These are phyloP conservation scores for Trissonchulus latispiculum DNA, from an alignment of 2,888 invertebrate species.

Conservation along the genomic window DNA sequence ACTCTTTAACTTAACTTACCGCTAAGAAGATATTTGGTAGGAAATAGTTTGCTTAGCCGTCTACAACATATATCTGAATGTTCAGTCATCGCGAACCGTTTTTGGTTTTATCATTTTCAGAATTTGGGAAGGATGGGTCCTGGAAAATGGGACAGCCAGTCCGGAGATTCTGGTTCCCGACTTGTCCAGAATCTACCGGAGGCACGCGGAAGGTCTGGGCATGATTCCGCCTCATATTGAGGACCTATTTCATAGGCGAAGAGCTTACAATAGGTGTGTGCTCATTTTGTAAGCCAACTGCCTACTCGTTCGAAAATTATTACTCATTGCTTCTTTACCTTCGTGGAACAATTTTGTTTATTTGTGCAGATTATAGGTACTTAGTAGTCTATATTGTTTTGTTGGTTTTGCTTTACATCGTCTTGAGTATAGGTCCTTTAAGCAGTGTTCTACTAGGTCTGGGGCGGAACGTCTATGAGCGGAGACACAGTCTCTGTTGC, in stretches of 20 bases:
- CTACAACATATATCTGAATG: no score
- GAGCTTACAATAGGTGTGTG: conserved; percentile 20
- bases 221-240: conserved; percentile 21
- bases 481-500: no score
- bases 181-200: conserved; percentile 43
- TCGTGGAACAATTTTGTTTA: no score
- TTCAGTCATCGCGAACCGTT: background rate
- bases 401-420: background rate
- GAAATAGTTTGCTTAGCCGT: background rate
- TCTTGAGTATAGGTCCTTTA: background rate
- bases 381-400: no score
- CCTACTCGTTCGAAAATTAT: no score
- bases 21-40: no score
- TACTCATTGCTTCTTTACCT: no score
- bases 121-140: conserved; percentile 43
- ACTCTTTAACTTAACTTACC: no score
- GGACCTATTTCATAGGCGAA: conserved; percentile 22
- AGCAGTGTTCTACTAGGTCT: background rate
- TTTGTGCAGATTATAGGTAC: no score
- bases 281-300: no score
- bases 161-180: conserved; percentile 44
- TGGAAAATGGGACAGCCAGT: conserved; percentile 26
- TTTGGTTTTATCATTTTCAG: conserved; percentile 1
- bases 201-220: conserved; percentile 25
- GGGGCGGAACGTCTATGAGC: no score